Percentiles rank a stretch among this genome's conserved stretches.
Evolutionary conservation across 2,113 vertebrate species (phyloP).

Genomic region (Ctenodactylus gundi): DNA sequence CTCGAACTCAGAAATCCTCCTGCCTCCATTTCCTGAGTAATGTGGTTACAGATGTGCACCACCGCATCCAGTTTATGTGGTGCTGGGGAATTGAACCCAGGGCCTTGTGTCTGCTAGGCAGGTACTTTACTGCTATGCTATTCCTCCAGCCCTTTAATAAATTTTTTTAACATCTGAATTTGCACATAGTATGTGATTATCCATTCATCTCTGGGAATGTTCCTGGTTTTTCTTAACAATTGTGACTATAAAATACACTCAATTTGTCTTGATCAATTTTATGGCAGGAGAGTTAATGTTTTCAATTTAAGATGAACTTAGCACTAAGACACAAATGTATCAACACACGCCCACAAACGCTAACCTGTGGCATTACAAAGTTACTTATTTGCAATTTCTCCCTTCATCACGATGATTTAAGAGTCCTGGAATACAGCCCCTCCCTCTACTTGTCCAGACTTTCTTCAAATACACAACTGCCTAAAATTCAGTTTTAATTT

Average conservation of each 20-base stretch:
- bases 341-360: background rate
- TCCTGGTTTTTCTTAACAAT: background rate
- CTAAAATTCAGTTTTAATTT: background rate
- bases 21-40: no score
- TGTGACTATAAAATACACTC: background rate
- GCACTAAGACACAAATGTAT: background rate
- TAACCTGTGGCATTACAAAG: background rate
- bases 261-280: conserved; percentile 17
- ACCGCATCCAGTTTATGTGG: no score
- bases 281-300: background rate
- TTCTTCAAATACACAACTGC: background rate
- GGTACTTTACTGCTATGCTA: no score
- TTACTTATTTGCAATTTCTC: conserved; percentile 4
- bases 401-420: background rate
- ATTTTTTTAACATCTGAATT: background rate
- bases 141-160: background rate
- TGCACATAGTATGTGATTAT: background rate
- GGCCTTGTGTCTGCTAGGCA: no score
- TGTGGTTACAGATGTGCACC: no score
- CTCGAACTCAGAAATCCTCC: no score
- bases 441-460: background rate
- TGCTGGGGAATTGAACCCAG: no score
- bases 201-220: background rate
- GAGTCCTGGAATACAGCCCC: background rate
- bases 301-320: conserved; percentile 33